These are phyloP conservation scores for Emberiza fucata DNA, from an alignment of 2,113 vertebrate species.

Conservation along the genomic window DNA sequence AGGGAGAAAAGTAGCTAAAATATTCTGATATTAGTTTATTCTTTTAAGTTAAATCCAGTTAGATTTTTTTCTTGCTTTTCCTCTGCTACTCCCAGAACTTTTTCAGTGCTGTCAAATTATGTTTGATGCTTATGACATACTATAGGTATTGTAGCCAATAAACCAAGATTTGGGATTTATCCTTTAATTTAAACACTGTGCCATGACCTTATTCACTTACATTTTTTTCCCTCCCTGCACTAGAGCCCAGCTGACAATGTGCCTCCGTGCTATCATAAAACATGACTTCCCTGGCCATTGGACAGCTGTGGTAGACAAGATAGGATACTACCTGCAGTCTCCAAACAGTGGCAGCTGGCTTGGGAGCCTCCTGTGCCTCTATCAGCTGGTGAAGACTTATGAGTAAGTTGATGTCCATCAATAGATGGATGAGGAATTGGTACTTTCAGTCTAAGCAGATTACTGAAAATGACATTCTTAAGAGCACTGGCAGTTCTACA, in stretches of 20 bases:
- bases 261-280: conserved; percentile 92
- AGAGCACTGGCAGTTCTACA: not conserved
- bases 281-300: conserved; percentile 96
- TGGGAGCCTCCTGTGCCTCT: conserved; percentile 90
- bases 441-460: not conserved
- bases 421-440: not conserved
- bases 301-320: conserved; percentile 92
- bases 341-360: conserved; percentile 92
- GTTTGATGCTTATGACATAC: not conserved
- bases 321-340: conserved; percentile 88
- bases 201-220: not conserved
- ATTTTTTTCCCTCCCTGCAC: not conserved
- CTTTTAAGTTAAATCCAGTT: not conserved
- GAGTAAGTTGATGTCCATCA: conserved; percentile 83
- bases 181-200: not conserved
- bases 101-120: not conserved
- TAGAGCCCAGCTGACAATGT: conserved; percentile 94
- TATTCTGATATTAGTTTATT: not conserved
- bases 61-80: not conserved
- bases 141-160: not conserved
- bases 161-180: not conserved
- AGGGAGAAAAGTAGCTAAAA: not conserved
- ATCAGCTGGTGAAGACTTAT: conserved; percentile 96
- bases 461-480: not conserved
- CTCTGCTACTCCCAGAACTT: not conserved